Base-by-base conservation (phyloP, 1,140 invertebrate genomes). In the Calliphora vicina region DNA sequence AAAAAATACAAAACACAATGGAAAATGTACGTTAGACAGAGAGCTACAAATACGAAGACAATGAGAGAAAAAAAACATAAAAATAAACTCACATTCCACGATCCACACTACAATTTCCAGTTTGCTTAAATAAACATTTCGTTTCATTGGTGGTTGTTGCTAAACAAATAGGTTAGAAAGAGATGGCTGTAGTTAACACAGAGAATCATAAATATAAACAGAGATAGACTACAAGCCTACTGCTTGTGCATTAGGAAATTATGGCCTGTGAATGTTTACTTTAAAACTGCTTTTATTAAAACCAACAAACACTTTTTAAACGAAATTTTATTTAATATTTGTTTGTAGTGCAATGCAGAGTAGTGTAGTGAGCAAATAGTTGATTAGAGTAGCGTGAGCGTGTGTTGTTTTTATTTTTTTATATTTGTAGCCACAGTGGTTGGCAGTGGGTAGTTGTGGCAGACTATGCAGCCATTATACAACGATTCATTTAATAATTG, bases 401-500 rank as follows among this genome's bases (percentile, higher is more conserved):
- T 35, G 35, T 35, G n/a, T n/a, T n/a, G n/a, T n/a, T n/a, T n/a
- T n/a, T n/a, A n/a, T 43, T 43, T 43, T 50, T 50, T 50, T 23
- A 10, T 67, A 23, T 20, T 2, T 25, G 61, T 5, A 8, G 61
- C n/a, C 57, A 23, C n/a, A 67, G 57, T 67, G n/a, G 57, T 61
- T n/a, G 20, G 57, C 3, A 1, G 57, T 74, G 25, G 72, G 29
- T 67, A 67, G 61, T 67, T 10, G 61, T 67, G 57, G 6, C 50
- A 57, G 50, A 5, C 61, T 23, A 23, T 35, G 13, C 74, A 78
- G 74, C 74, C 74, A 78, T 78, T 78, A 78, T 78, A 67, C 72
- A 78, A 78, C 74, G 74, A 78, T 78, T 78, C 74, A 78, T 78
- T 78, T 78, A 78, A 78, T 78, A 78, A 78, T 78, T 78, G 74